Evolutionary conservation across 2,888 invertebrate genomes (phyloP), one percentile per base, ranked within the genome.

Genomic region (Belgica antarctica): DNA sequence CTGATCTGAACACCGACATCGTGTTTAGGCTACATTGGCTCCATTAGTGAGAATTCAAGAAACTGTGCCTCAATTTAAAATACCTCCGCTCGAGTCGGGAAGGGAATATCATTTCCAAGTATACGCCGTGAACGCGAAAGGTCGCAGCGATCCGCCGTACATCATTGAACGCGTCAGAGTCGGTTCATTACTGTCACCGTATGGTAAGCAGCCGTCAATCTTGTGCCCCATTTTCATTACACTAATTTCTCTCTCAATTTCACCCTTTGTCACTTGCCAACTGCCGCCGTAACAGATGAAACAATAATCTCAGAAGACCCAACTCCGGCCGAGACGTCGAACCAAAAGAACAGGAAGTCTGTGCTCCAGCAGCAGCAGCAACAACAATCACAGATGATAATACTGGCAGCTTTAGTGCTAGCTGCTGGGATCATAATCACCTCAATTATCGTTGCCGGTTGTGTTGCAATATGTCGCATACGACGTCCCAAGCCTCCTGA

Each of bases 81-180:
- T 92, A 71, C 87, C 87, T 76, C 87, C 87, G 73, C 82, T 94
- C 71, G 85, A 89, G 71, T 88, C 92, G 17, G 91, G 89, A 66
- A 85, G 86, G 73, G 85, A 86, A 76, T 94, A 93, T 80, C 89
- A 89, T 76, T 84, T 92, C 73, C 82, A 87, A 73, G 88, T 93
- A 28, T 93, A 89, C 77, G 89, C 92, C 19, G 89, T 90, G 74
- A 94, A 93, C 74, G 88, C 89, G 5, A 86, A 88, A 76, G 93
- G 93, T 71, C 84, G 87, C 73, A 92, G 91, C 73, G 82, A 84
- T 70, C 87, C 87, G 66, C 88, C 91, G 1, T 89, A 89, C 71
- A 84, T 89, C 71, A 83, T 92, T 77, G 86, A 81, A 74, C 77
- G 78, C 71, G 78, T 80, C 71, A 77, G 79, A 73, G 78, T 80